Percentiles rank a stretch among this genome's conserved stretches.
These are phyloP conservation scores for Sweltsa coloradensis DNA, from an alignment of 1,140 invertebrate species.

Conservation along the genomic window DNA sequence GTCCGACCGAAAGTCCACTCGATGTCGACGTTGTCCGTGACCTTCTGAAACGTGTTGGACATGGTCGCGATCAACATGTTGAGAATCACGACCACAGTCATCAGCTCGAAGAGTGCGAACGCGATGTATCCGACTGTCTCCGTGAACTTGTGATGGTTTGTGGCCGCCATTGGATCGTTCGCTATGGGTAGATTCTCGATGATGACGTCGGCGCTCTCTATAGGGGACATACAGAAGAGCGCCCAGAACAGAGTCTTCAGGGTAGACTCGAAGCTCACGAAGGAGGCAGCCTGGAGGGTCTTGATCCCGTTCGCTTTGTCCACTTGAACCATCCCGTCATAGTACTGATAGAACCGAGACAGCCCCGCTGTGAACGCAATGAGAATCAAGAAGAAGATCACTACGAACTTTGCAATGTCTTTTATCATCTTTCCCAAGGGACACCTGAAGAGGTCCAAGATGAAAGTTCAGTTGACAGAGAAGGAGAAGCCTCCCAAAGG, in stretches of 20 bases:
- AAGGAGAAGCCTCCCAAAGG: constrained; percentile 41
- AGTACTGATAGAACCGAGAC: constrained; percentile 39
- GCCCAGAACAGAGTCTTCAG: constrained; percentile 64
- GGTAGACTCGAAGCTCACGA: constrained; percentile 40
- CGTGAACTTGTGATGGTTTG: constrained; percentile 43
- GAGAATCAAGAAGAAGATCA: too few species aligned
- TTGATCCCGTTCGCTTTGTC: constrained; percentile 33
- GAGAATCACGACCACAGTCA: constrained; percentile 57
- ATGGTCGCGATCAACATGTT: constrained; percentile 71
- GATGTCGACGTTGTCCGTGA: constrained; percentile 42
- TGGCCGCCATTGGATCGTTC: constrained; percentile 29
- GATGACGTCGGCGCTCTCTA: constrained; percentile 48
- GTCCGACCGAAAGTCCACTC: constrained; percentile 47
- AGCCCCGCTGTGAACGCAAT: too few species aligned
- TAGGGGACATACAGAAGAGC: constrained; percentile 54
- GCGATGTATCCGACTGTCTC: constrained; percentile 47
- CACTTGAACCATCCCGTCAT: constrained; percentile 42
- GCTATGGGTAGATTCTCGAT: constrained; percentile 39
- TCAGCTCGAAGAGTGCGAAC: constrained; percentile 49
- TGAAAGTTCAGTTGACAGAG: constrained; percentile 41
- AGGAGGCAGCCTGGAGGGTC: constrained; percentile 33
- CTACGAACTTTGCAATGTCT: too few species aligned
- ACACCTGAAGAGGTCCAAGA: constrained; percentile 43
- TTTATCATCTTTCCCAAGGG: too few species aligned
- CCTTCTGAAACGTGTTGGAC: constrained; percentile 56